Conservation (phyloP, 2,797 vertebrate genomes). For the Parauchenoglanis ngamensis region DNA sequence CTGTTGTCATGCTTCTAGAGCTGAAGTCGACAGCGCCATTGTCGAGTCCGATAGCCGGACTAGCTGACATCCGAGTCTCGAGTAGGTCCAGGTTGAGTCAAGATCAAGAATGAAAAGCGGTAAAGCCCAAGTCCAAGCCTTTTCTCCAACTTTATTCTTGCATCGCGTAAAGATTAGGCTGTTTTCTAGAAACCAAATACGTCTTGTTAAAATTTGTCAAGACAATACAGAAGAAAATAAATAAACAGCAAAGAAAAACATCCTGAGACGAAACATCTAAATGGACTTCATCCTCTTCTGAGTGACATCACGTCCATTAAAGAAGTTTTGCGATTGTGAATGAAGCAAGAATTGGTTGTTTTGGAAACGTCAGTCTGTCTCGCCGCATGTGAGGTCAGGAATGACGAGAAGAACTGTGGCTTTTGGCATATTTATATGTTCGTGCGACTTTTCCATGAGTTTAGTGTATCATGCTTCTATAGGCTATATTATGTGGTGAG, state of each 20-base stretch:
- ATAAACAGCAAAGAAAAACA: neutral
- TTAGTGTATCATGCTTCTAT: neutral
- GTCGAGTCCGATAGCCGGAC: no score
- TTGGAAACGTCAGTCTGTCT: neutral
- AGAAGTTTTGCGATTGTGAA: no score
- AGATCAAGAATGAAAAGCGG: neutral
- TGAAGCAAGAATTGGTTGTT: neutral
- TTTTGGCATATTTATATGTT: neutral
- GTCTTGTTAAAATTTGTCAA: neutral
- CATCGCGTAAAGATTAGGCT: neutral
- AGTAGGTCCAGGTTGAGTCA: neutral
- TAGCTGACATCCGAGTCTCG: no score
- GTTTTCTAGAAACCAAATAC: neutral
- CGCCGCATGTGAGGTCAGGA: neutral
- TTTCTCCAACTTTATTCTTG: neutral
- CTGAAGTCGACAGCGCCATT: no score
- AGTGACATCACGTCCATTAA: neutral
- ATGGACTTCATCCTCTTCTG: neutral
- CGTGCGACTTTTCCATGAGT: neutral
- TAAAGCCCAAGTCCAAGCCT: neutral
- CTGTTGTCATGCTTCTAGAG: no score
- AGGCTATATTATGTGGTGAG: neutral
- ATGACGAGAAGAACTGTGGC: neutral
- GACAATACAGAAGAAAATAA: neutral
- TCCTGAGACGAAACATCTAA: neutral